These are phyloP conservation scores for Aphyosemion australe DNA, from an alignment of 2,113 vertebrate genomes.

Conservation along the genomic window DNA sequence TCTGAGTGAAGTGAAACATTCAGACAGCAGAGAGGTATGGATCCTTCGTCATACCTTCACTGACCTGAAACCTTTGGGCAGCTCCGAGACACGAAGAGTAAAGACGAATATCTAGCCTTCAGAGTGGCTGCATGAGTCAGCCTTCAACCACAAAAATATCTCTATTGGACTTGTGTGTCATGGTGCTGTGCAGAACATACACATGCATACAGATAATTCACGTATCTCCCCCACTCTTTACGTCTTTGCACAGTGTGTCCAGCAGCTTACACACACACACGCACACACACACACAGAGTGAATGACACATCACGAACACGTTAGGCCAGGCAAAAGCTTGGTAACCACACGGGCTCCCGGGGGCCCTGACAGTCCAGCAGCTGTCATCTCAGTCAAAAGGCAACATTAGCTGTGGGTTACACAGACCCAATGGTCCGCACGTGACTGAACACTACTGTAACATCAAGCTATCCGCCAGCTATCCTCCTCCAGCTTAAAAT, in stretches of 20 bases:
- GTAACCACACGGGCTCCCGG: conserved; percentile 42
- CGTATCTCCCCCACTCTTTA: conserved; percentile 18
- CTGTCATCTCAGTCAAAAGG: conserved; percentile 76
- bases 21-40: conserved; percentile 49
- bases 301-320: conserved; percentile 65
- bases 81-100: not conserved
- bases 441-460: conserved; percentile 61
- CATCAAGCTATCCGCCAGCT: conserved; percentile 31
- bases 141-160: conserved; percentile 13
- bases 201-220: conserved; percentile 52
- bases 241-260: conserved; percentile 34
- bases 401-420: conserved; percentile 69
- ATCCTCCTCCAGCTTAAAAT: conserved; percentile 47
- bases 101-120: conserved; percentile 24
- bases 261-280: conserved; percentile 42
- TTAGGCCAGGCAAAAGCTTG: conserved; percentile 42
- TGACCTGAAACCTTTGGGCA: conserved; percentile 53
- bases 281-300: conserved; percentile 32
- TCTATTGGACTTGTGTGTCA: conserved; percentile 9
- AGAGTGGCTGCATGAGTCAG: conserved; percentile 39
- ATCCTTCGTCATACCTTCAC: conserved; percentile 45
- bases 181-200: conserved; percentile 18
- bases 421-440: conserved; percentile 46
- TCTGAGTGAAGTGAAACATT: conserved; percentile 39
- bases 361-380: conserved; percentile 73